Conservation (phyloP, 2,888 invertebrate species). For the Peribatodes rhomboidaria region DNA sequence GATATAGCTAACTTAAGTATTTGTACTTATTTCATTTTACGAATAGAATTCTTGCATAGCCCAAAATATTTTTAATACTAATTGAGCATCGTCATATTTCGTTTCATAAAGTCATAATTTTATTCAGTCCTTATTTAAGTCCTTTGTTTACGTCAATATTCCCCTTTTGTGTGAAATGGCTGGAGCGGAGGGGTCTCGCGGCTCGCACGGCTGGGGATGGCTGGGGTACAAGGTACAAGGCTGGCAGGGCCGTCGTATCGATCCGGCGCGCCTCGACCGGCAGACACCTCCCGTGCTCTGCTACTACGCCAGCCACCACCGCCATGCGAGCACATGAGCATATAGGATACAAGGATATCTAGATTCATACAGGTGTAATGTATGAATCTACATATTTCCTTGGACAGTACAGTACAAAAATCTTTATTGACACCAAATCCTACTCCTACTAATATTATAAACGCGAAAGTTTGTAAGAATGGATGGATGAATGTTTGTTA, state of each 20-base stretch:
- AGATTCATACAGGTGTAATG: no score
- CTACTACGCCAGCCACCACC: slow-evolving; percentile 48
- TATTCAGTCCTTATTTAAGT: no score
- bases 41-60: not conserved
- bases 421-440: no score
- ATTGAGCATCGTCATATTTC: slow-evolving; percentile 15
- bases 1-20: no score
- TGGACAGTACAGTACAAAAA: no score
- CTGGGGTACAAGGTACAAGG: slow-evolving; percentile 62
- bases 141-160: slow-evolving; percentile 37
- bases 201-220: slow-evolving; percentile 41
- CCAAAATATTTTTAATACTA: slow-evolving; percentile 7
- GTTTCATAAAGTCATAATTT: no score
- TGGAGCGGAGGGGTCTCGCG: slow-evolving; percentile 54
- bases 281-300: slow-evolving; percentile 60
- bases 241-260: slow-evolving; percentile 55
- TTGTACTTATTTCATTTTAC: no score
- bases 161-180: slow-evolving; percentile 47
- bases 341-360: no score
- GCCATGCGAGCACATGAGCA: not conserved
- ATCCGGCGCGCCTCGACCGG: slow-evolving; percentile 63
- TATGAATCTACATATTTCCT: no score
- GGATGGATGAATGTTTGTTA: no score
- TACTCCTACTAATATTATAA: no score
- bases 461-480: no score